Conservation (phyloP, 2,888 invertebrate genomes). For the Mamestra brassicae region DNA sequence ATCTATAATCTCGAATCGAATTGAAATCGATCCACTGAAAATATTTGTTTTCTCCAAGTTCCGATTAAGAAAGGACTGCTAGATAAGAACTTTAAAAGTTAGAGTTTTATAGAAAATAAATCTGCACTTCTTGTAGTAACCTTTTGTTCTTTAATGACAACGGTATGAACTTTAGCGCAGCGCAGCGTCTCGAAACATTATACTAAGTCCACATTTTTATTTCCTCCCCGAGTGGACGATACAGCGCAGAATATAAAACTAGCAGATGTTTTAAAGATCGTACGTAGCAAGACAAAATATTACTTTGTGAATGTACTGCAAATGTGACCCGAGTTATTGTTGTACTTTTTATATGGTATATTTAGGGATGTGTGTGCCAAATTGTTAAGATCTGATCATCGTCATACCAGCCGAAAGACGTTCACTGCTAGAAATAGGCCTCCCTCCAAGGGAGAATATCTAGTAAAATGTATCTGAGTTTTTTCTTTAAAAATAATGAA, state of each 20-base stretch:
- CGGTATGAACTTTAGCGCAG: conserved; percentile 42
- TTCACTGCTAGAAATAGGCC: no score
- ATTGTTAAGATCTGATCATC: no score
- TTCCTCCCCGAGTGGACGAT: conserved; percentile 10
- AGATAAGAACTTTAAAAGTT: background rate
- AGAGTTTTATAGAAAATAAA: conserved; percentile 26
- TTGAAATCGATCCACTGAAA: background rate
- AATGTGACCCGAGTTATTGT: conserved; percentile 23
- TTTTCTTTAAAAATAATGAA: no score
- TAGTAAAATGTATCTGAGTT: background rate
- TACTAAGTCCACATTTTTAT: conserved; percentile 54
- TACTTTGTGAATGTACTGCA: conserved; percentile 39
- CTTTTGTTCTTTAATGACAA: conserved; percentile 31
- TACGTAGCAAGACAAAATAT: conserved; percentile 28
- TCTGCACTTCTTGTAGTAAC: conserved; percentile 16
- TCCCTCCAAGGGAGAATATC: no score
- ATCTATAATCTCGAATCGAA: no score
- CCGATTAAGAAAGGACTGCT: background rate
- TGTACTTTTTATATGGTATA: background rate
- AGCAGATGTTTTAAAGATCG: conserved; percentile 50
- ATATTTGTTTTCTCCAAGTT: background rate
- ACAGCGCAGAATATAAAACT: conserved; percentile 41
- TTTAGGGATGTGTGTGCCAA: background rate
- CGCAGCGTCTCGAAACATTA: conserved; percentile 36
- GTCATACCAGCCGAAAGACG: no score